Conservation (phyloP, 2,888 invertebrate species). For the Drosophila atripex region DNA sequence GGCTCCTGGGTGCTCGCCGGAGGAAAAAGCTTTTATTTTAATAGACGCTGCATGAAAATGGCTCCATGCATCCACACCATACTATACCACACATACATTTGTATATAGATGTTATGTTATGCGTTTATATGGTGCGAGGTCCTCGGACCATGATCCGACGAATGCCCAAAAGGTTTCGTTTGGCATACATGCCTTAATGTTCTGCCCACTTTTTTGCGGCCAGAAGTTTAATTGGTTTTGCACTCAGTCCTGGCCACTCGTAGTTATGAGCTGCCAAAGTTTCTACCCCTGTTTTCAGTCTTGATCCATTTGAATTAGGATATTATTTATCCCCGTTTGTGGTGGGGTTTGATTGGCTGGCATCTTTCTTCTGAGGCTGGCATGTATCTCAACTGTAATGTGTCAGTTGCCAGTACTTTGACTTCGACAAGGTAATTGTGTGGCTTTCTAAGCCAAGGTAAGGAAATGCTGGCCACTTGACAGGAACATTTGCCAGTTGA, state of each 20-base stretch:
- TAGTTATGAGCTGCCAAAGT: constrained; percentile 22
- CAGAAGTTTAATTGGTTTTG: constrained; percentile 31
- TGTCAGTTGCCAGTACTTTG: constrained; percentile 22
- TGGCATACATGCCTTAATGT: constrained; percentile 11
- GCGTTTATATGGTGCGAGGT: background rate
- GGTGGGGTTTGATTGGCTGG: background rate
- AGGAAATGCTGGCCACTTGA: constrained; percentile 54
- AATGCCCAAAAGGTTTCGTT: constrained; percentile 18
- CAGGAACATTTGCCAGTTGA: constrained; percentile 24
- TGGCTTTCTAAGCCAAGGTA: constrained; percentile 45
- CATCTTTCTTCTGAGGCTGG: constrained; percentile 5
- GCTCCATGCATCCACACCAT: constrained; percentile 16
- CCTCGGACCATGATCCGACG: background rate
- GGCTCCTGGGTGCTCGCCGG: constrained; percentile 14
- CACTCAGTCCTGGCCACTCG: background rate
- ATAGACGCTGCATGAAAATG: constrained; percentile 25
- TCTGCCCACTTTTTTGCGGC: constrained; percentile 1
- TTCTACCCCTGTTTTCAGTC: constrained; percentile 4
- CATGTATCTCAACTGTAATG: background rate
- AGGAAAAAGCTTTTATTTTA: constrained; percentile 62
- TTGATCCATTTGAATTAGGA: background rate
- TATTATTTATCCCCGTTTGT: constrained; percentile 16
- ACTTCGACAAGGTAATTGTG: constrained; percentile 37
- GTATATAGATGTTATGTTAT: background rate
- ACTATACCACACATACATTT: background rate